Percentiles rank a stretch among this genome's conserved stretches.
These are phyloP conservation scores for Acanthosepion esculentum DNA, from an alignment of 2,888 invertebrate genomes.

Conservation along the genomic window DNA sequence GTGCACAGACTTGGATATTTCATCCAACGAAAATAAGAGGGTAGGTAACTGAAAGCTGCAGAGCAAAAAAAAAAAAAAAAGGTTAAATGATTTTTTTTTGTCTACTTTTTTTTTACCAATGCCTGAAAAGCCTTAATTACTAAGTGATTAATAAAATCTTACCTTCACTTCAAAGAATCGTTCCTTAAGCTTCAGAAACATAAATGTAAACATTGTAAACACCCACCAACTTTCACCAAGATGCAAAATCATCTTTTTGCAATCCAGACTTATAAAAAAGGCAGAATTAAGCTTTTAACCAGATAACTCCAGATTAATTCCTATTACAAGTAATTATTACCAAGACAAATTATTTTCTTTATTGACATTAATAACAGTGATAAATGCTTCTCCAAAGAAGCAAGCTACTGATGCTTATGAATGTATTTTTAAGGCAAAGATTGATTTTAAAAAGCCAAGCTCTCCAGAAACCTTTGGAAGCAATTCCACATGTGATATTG, in stretches of 20 bases:
- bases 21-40: background rate
- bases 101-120: background rate
- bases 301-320: background rate
- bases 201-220: background rate
- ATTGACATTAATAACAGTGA: background rate
- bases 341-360: background rate
- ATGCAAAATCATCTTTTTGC: background rate
- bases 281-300: background rate
- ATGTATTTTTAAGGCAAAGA: background rate
- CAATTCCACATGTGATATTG: background rate
- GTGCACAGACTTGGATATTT: background rate
- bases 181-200: background rate
- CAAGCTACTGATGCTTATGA: background rate
- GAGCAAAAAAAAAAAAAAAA: background rate
- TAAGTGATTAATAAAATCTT: background rate
- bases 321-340: background rate
- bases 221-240: background rate
- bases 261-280: background rate
- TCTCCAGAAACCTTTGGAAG: conserved; percentile 20
- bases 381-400: background rate
- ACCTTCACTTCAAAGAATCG: background rate
- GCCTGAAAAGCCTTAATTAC: background rate
- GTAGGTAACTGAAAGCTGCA: background rate
- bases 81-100: too few relatives aligned
- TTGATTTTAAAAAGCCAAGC: conserved; percentile 6